A percentile compares a stretch with the other conserved stretches of the same genome.
phyloP scores from a whole-genome alignment of 2,797 vertebrate species.

The Danio tinwini region DNA sequence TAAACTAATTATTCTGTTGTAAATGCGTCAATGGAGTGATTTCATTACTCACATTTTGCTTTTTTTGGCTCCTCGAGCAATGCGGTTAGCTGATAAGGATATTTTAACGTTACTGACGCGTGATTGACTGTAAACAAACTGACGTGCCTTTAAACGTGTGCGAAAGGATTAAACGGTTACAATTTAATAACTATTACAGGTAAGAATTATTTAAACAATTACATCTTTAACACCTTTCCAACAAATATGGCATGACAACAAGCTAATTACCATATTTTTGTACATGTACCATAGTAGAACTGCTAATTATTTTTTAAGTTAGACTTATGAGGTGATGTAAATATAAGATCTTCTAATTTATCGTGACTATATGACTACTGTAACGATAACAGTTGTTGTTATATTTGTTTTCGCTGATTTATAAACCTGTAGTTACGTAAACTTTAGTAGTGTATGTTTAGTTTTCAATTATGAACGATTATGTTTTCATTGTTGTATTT shows the following conservation, averaged over 20 bases:
- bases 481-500: neutral
- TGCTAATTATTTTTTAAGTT: too few species aligned
- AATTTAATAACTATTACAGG: slow-evolving; percentile 28
- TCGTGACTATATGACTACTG: neutral
- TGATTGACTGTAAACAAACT: neutral
- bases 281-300: neutral
- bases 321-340: too few species aligned
- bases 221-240: neutral
- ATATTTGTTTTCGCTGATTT: neutral
- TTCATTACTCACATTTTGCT: neutral
- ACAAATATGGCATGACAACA: neutral
- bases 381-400: slow-evolving; percentile 20
- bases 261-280: neutral
- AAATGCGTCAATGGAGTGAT: slow-evolving; percentile 5
- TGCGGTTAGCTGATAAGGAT: neutral
- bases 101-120: slow-evolving; percentile 14
- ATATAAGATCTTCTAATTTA: too few species aligned
- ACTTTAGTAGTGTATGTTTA: neutral
- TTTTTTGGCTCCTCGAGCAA: neutral
- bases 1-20: neutral
- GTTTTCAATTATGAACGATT: neutral
- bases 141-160: slow-evolving; percentile 30
- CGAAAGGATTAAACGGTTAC: slow-evolving; percentile 8
- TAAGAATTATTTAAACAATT: neutral
- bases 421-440: slow-evolving; percentile 1